phyloP scores from a whole-genome alignment of 1,140 invertebrate genomes.

The Lasioglossum albipes region DNA sequence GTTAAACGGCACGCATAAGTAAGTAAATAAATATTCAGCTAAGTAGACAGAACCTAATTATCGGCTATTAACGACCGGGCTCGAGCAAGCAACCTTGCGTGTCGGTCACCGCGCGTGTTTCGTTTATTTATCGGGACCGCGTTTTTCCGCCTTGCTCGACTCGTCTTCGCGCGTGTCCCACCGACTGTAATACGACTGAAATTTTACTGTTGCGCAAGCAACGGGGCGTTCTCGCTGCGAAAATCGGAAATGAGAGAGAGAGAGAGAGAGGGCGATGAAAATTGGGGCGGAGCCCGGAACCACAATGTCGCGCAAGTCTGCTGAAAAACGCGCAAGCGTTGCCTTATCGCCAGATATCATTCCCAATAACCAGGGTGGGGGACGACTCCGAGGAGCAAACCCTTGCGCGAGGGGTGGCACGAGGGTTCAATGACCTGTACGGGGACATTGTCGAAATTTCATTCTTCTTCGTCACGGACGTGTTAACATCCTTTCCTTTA shows the following conservation, averaged over 20 bases:
- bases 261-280: neutral
- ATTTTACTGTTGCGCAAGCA: conserved; percentile 48
- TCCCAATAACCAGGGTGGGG: neutral
- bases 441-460: neutral
- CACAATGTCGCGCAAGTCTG: conserved; percentile 18
- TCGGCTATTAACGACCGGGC: conserved; percentile 36
- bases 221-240: conserved; percentile 12
- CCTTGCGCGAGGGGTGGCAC: neutral
- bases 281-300: conserved; percentile 23
- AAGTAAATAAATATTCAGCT: conserved; percentile 44
- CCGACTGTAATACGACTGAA: neutral
- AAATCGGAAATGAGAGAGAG: conserved; percentile 4
- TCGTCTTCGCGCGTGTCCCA: neutral
- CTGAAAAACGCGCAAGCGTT: conserved; percentile 34
- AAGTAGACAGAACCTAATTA: conserved; percentile 34
- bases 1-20: conserved; percentile 6
- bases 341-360: neutral
- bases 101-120: conserved; percentile 19
- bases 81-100: conserved; percentile 42
- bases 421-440: neutral
- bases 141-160: no score
- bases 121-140: conserved; percentile 23
- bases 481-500: no score
- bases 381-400: neutral
- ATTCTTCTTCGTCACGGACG: no score